phyloP scores from a whole-genome alignment of 2,888 invertebrate species.

The Metallyticus violacea region DNA sequence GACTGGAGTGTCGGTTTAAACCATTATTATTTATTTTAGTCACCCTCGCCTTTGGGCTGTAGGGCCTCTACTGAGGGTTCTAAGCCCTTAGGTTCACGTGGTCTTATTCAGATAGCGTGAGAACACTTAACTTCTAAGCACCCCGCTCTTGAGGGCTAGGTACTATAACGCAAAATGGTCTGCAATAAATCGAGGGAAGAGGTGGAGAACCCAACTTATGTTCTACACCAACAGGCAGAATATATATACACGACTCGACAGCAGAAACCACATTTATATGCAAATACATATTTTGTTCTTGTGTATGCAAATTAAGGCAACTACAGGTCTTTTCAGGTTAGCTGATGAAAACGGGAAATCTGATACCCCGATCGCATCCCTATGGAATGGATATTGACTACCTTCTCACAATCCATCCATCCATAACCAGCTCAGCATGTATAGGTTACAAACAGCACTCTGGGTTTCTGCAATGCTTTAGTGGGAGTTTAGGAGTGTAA shows the following conservation, averaged over 20 bases:
- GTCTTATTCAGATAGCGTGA: not conserved
- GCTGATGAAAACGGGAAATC: not conserved
- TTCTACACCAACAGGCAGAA: not conserved
- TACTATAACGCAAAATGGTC: not conserved
- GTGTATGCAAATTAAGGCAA: not conserved
- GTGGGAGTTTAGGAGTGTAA: too few relatives aligned
- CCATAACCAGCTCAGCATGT: too few relatives aligned
- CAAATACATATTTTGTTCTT: not conserved
- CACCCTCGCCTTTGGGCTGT: too few relatives aligned
- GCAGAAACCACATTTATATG: not conserved
- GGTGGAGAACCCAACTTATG: not conserved
- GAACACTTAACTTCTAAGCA: not conserved
- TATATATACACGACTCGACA: not conserved
- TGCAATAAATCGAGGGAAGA: not conserved
- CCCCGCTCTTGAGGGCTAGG: not conserved
- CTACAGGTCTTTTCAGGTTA: not conserved
- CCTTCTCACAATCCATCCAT: not conserved
- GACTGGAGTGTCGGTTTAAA: too few relatives aligned
- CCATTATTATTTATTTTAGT: too few relatives aligned
- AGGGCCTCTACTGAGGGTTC: too few relatives aligned
- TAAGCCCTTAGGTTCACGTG: too few relatives aligned
- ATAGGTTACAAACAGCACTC: too few relatives aligned
- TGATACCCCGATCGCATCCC: not conserved
- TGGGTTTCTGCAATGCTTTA: too few relatives aligned
- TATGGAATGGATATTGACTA: not conserved